Percentiles rank a stretch among this genome's conserved stretches.
These are phyloP conservation scores for Porites lobata DNA, from an alignment of 92 coral and sea anemone species.

Conservation along the genomic window DNA sequence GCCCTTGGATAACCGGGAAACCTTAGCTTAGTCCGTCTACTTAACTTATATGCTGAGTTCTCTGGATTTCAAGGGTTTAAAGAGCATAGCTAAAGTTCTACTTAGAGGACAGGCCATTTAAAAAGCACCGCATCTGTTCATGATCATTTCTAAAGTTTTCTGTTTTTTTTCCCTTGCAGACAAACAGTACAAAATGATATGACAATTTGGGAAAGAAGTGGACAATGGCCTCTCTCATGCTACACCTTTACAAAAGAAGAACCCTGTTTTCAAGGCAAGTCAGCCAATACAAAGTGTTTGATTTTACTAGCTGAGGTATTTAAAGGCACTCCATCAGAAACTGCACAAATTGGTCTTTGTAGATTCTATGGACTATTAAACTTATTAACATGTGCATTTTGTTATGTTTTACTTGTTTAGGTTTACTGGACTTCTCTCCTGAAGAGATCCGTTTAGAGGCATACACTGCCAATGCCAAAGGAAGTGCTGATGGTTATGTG, in stretches of 20 bases:
- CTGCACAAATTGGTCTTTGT: too few species aligned
- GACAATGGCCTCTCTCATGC: constrained; percentile 97
- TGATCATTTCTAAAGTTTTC: background rate
- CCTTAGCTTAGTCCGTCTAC: too few species aligned
- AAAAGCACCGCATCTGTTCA: background rate
- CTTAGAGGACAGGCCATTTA: too few species aligned
- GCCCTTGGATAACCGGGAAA: too few species aligned
- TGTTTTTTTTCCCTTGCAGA: background rate
- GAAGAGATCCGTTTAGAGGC: constrained; percentile 95
- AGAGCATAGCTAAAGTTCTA: too few species aligned
- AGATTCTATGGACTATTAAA: background rate
- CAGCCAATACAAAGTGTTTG: too few species aligned
- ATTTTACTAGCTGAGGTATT: too few species aligned
- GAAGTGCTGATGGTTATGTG: constrained; percentile 79
- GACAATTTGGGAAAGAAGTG: constrained; percentile 83
- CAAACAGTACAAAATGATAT: constrained; percentile 63
- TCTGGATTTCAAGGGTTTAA: too few species aligned
- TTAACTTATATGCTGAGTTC: too few species aligned
- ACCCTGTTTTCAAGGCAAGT: constrained; percentile 77
- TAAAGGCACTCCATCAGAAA: too few species aligned
- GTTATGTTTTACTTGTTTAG: constrained; percentile 25
- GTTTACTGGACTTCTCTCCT: constrained; percentile 87
- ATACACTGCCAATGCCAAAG: constrained; percentile 79
- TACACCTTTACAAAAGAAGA: constrained; percentile 84
- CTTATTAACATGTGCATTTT: background rate